Evolutionary conservation across 1,140 invertebrate species (phyloP).

Genomic region (Orchesella cincta): DNA sequence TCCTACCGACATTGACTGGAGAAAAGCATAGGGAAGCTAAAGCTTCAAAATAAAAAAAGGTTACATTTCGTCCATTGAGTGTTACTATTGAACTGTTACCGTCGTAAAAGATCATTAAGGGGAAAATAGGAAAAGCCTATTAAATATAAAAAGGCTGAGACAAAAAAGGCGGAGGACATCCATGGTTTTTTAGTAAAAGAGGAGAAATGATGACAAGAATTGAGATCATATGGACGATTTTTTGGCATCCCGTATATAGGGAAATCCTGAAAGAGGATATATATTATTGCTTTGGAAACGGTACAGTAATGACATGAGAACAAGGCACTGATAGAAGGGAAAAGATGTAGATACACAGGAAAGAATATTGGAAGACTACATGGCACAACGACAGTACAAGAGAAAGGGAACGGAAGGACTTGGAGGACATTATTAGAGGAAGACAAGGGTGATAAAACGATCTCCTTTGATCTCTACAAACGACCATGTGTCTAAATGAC

Average conservation of each 20-base stretch:
- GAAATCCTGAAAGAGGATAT: background rate
- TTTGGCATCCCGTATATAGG: slow-evolving; percentile 2
- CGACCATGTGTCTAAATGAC: slow-evolving; percentile 43
- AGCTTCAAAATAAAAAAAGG: background rate
- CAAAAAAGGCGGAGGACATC: slow-evolving; percentile 5
- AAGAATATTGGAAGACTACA: slow-evolving; percentile 1
- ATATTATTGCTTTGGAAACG: slow-evolving; percentile 7
- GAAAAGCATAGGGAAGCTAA: too few relatives aligned
- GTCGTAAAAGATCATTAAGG: slow-evolving; percentile 15
- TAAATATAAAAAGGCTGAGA: slow-evolving; percentile 3
- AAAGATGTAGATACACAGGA: slow-evolving; percentile 19
- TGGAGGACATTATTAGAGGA: slow-evolving; percentile 42
- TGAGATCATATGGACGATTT: slow-evolving; percentile 19
- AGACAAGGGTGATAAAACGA: slow-evolving; percentile 48
- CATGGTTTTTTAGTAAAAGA: background rate
- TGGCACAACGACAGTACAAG: background rate
- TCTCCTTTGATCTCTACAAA: slow-evolving; percentile 45
- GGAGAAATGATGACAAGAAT: slow-evolving; percentile 19
- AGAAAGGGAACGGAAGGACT: slow-evolving; percentile 17
- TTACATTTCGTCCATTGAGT: too few relatives aligned
- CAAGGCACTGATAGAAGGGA: slow-evolving; percentile 16
- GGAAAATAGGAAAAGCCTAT: slow-evolving; percentile 22
- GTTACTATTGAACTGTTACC: background rate
- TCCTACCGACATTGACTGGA: too few relatives aligned
- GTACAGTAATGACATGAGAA: background rate